Conservation (phyloP, 2,113 vertebrate species). For the Malurus alboscapulatus region DNA sequence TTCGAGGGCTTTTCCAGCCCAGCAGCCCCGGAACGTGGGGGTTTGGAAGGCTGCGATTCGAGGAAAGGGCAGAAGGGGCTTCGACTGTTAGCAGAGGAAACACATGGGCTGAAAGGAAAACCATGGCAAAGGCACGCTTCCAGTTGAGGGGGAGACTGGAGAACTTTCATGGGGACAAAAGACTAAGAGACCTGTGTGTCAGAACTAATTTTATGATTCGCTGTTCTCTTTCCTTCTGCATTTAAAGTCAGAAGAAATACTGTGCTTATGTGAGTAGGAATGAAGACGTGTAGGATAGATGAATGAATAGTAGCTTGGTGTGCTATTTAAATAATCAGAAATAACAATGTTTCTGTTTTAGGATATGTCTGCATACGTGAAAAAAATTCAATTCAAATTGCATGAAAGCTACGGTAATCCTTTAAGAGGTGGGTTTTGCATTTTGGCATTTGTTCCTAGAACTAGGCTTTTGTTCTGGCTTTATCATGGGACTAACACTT, state of each 20-base stretch:
- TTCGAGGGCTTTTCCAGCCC: no score
- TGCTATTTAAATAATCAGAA: not conserved
- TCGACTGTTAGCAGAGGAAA: no score
- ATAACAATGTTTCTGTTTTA: constrained; percentile 52
- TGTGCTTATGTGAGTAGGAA: not conserved
- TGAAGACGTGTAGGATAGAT: rapidly evolving
- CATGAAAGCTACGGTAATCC: constrained; percentile 98
- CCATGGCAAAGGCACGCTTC: not conserved
- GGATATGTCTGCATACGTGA: constrained; percentile 99
- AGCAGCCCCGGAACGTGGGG: not conserved
- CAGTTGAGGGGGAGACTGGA: not conserved
- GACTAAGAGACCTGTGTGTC: rapidly evolving
- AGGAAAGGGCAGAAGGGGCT: no score
- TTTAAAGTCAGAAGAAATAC: not conserved
- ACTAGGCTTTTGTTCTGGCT: not conserved
- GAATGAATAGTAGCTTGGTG: not conserved
- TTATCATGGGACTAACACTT: not conserved
- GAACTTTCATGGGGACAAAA: rapidly evolving
- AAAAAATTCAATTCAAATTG: constrained; percentile 98
- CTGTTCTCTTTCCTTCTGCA: rapidly evolving
- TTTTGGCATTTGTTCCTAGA: not conserved
- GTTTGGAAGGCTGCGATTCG: not conserved
- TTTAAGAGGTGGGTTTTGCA: constrained; percentile 82
- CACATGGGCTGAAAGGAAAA: rapidly evolving
- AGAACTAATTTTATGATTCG: rapidly evolving